Evolutionary conservation across 2,113 vertebrate species (phyloP).

Genomic region (Scophthalmus maximus): DNA sequence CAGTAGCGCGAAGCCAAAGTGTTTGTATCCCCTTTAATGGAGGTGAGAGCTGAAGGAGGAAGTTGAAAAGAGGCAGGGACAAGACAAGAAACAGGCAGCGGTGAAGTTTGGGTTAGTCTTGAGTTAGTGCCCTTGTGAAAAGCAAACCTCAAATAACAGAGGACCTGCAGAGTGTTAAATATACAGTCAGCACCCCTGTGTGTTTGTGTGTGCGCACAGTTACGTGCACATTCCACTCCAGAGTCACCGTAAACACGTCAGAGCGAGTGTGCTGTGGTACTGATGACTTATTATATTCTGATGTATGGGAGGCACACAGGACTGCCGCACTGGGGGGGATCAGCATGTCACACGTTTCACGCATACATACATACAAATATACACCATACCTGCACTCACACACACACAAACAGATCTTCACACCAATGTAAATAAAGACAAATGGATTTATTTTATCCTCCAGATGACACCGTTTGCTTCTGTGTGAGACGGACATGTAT

Average conservation of each 20-base stretch:
- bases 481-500: conserved; percentile 60
- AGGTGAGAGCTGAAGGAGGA: conserved; percentile 31
- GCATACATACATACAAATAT: neutral
- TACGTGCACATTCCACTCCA: conserved; percentile 8
- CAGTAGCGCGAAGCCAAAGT: too few species aligned
- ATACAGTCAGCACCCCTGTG: conserved; percentile 37
- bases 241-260: conserved; percentile 48
- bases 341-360: conserved; percentile 16
- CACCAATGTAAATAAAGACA: conserved; percentile 59
- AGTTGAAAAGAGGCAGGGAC: conserved; percentile 39
- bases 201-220: neutral
- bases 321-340: neutral
- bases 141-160: conserved; percentile 56
- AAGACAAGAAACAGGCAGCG: conserved; percentile 60
- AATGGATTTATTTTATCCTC: conserved; percentile 59
- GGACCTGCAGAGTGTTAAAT: conserved; percentile 56
- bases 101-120: conserved; percentile 56
- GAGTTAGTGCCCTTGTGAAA: conserved; percentile 56
- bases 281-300: conserved; percentile 54
- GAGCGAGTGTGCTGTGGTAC: conserved; percentile 17
- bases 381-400: neutral
- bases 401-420: conserved; percentile 18
- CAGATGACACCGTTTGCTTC: conserved; percentile 45
- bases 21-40: conserved; percentile 46
- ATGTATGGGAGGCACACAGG: conserved; percentile 41